phyloP scores from a whole-genome alignment of 2,113 vertebrate species.

The Hydrochoerus hydrochaeris region DNA sequence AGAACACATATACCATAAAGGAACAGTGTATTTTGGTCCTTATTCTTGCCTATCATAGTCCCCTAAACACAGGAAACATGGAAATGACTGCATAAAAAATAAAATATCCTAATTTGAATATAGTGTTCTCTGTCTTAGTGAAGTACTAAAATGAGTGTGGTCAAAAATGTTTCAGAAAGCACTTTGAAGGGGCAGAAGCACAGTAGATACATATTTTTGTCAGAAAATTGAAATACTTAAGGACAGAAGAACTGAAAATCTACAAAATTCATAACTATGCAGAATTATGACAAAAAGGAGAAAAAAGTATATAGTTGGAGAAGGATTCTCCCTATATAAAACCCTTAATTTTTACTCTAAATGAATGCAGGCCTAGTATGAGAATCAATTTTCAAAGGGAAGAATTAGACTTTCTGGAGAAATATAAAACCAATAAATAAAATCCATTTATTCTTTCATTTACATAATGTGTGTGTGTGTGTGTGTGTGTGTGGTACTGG shows the following conservation, averaged over 20 bases:
- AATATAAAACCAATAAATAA: slow-evolving; percentile 27
- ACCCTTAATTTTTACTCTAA: slow-evolving; percentile 1
- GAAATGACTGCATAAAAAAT: not conserved
- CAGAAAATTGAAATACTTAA: not conserved
- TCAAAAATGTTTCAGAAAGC: not conserved
- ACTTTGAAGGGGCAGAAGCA: not conserved
- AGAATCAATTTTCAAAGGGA: not conserved
- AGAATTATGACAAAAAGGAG: slow-evolving; percentile 11
- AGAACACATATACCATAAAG: not conserved
- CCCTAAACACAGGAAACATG: not conserved
- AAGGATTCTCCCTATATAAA: slow-evolving; percentile 20
- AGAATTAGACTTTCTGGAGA: not conserved
- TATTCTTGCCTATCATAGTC: not conserved
- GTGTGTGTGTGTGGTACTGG: not conserved
- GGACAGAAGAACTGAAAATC: not conserved
- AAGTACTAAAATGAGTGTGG: not conserved
- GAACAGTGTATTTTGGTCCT: not conserved
- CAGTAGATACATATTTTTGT: not conserved
- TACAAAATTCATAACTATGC: not conserved
- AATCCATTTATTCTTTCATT: slow-evolving; percentile 18
- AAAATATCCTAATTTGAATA: not conserved
- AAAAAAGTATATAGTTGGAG: slow-evolving; percentile 27
- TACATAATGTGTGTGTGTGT: not conserved
- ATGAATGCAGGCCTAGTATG: not conserved
- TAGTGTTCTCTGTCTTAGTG: not conserved